Conservation (phyloP, 2,888 invertebrate species). For the Tricholauxania praeusta region DNA sequence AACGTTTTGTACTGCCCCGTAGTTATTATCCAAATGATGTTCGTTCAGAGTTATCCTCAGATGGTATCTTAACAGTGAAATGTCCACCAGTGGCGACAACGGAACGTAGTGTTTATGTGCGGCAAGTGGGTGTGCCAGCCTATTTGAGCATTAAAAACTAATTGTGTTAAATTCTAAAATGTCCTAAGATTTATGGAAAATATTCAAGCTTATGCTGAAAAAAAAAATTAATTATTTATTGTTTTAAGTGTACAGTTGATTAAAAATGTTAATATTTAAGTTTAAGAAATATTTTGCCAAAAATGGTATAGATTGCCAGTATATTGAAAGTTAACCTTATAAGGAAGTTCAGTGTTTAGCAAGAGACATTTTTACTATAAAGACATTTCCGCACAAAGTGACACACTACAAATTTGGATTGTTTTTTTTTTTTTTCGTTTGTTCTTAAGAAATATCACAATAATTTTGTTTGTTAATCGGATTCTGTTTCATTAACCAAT, state of each 20-base stretch:
- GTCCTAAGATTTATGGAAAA: not conserved
- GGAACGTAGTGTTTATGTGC: conserved; percentile 79
- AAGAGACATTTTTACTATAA: too few relatives aligned
- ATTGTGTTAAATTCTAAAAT: conserved; percentile 16
- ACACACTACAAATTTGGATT: not conserved
- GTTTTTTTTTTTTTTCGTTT: not conserved
- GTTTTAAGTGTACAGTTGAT: too few relatives aligned
- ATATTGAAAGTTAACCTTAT: too few relatives aligned
- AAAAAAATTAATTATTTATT: not conserved
- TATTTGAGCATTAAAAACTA: conserved; percentile 65
- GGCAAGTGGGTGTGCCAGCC: conserved; percentile 80
- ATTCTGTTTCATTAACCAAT: not conserved
- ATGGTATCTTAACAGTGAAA: conserved; percentile 82
- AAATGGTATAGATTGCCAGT: too few relatives aligned
- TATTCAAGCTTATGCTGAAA: not conserved
- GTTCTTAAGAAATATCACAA: not conserved
- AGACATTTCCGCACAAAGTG: not conserved
- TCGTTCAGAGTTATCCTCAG: conserved; percentile 72
- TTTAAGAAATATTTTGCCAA: too few relatives aligned
- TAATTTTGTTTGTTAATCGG: conserved; percentile 14
- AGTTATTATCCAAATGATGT: conserved; percentile 79
- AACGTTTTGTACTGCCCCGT: conserved; percentile 77
- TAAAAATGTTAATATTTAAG: too few relatives aligned
- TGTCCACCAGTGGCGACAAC: conserved; percentile 72
- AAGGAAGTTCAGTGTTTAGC: too few relatives aligned